Evolutionary conservation across 2,888 invertebrate genomes (phyloP).

Genomic region (Dolichopus griseipennis): DNA sequence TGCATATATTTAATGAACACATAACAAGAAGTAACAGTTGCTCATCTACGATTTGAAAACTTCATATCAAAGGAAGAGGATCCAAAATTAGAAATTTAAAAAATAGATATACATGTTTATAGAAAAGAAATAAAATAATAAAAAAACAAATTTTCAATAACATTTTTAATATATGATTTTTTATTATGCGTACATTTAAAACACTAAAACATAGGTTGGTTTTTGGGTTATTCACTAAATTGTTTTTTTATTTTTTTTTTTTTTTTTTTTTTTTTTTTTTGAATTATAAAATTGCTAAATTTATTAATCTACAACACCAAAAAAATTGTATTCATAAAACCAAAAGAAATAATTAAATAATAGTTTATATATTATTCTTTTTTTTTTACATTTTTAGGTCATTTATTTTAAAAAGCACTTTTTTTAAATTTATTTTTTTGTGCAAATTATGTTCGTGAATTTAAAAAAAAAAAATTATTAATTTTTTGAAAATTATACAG

Average conservation of each 20-base stretch:
- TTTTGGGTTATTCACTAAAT: not conserved
- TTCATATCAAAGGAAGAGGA: too few relatives aligned
- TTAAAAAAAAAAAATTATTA: not conserved
- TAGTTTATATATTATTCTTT: not conserved
- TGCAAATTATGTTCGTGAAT: not conserved
- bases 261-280: not conserved
- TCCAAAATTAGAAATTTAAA: constrained; percentile 24
- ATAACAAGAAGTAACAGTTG: too few relatives aligned
- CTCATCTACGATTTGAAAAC: too few relatives aligned
- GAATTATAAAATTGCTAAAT: not conserved
- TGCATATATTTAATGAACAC: too few relatives aligned
- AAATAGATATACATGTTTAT: constrained; percentile 26
- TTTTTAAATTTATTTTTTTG: not conserved
- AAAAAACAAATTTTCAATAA: not conserved
- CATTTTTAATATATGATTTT: not conserved
- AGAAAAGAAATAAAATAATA: not conserved
- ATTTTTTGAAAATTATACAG: too few relatives aligned
- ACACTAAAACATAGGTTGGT: not conserved
- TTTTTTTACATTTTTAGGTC: not conserved
- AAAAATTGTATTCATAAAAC: not conserved
- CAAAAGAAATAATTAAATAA: not conserved
- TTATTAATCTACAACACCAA: not conserved
- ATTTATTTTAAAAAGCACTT: not conserved
- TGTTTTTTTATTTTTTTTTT: too few relatives aligned
- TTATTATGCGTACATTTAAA: constrained; percentile 5